Percentiles rank a stretch among this genome's conserved stretches.
These are phyloP conservation scores for Scrobipalpa atriplicella DNA, from an alignment of 2,888 invertebrate species.

Conservation along the genomic window DNA sequence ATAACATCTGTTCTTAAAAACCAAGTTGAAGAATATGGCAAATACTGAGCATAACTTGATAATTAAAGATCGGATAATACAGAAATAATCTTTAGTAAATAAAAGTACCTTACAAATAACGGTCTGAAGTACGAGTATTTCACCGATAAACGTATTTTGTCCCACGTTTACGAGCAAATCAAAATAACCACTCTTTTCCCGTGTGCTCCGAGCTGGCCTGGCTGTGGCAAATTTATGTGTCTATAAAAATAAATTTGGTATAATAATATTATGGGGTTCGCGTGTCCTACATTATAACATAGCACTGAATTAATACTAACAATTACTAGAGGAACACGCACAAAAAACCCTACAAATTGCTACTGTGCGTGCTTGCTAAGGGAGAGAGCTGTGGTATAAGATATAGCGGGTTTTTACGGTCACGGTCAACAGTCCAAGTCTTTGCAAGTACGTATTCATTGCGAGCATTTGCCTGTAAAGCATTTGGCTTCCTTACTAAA, in stretches of 20 bases:
- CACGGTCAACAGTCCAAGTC: too few species aligned
- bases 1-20: too few species aligned
- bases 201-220: background rate
- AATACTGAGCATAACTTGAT: too few species aligned
- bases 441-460: too few species aligned
- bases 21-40: too few species aligned
- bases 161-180: constrained; percentile 1
- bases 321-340: constrained; percentile 73
- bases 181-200: background rate
- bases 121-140: too few species aligned
- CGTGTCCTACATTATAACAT: constrained; percentile 61
- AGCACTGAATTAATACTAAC: constrained; percentile 75
- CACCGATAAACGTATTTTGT: background rate
- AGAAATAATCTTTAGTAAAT: too few species aligned
- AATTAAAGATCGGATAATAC: too few species aligned
- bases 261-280: constrained; percentile 51
- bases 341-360: constrained; percentile 71
- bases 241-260: constrained; percentile 52
- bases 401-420: constrained; percentile 22
- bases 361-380: constrained; percentile 63
- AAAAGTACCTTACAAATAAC: too few species aligned
- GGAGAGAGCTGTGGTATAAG: constrained; percentile 34
- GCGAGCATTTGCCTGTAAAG: too few species aligned
- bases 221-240: constrained; percentile 43
- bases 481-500: too few species aligned